Percentiles rank a stretch among this genome's conserved stretches.
Conservation (phyloP, 2,113 vertebrate species). For the Lycocorax pyrrhopterus region DNA sequence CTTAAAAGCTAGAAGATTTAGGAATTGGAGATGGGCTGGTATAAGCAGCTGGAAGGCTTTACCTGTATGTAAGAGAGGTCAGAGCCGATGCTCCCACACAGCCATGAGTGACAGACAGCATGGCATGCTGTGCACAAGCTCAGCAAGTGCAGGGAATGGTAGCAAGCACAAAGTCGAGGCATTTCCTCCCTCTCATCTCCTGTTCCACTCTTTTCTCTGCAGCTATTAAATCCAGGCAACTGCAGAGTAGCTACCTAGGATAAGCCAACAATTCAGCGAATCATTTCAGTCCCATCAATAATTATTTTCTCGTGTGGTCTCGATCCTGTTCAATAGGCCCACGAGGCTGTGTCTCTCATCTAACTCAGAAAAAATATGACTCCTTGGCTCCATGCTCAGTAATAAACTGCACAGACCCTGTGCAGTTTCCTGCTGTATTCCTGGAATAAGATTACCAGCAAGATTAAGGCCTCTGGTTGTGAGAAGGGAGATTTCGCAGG, state of each 20-base stretch:
- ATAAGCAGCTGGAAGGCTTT: not conserved
- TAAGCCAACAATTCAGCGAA: not conserved
- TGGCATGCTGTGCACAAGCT: not conserved
- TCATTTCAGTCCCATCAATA: not conserved
- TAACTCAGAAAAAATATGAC: not conserved
- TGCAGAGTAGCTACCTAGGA: not conserved
- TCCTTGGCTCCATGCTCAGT: not conserved
- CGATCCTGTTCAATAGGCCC: not conserved
- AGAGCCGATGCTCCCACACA: not conserved
- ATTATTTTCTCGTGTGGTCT: not conserved
- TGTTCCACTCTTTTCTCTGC: not conserved
- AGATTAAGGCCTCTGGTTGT: constrained; percentile 27
- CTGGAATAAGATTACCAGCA: constrained; percentile 27
- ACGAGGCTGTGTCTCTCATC: not conserved
- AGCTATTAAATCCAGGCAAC: not conserved
- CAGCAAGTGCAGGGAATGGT: not conserved
- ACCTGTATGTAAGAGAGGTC: not conserved
- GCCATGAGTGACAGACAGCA: not conserved
- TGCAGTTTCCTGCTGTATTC: not conserved
- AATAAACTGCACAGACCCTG: not conserved
- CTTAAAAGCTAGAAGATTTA: not conserved
- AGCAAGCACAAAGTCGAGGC: not conserved
- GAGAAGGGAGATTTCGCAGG: constrained; percentile 9
- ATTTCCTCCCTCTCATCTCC: not conserved
- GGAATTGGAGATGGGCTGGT: not conserved